Conservation (phyloP, 2,797 vertebrate species). For the Pseudochromis fuscus region DNA sequence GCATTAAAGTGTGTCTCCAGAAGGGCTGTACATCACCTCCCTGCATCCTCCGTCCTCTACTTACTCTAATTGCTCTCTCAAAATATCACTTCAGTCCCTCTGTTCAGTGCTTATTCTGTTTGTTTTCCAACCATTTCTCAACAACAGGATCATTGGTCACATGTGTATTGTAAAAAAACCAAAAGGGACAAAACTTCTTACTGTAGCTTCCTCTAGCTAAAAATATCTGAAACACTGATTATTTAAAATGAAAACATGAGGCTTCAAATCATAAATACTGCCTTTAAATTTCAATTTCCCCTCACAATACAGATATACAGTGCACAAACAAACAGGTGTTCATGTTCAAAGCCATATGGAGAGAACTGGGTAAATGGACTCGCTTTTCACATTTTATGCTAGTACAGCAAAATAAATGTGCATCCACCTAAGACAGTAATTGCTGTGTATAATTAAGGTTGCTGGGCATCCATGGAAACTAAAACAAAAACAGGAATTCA, state of each 20-base stretch:
- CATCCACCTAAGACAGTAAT: constrained; percentile 17
- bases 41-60: constrained; percentile 34
- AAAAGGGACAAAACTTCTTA: constrained; percentile 32
- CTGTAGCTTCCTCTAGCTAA: not conserved
- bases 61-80: constrained; percentile 51
- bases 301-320: constrained; percentile 3
- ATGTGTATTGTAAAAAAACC: constrained; percentile 14
- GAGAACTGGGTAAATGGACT: constrained; percentile 20
- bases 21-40: constrained; percentile 24
- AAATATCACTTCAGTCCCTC: constrained; percentile 46
- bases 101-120: constrained; percentile 29
- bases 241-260: constrained; percentile 29
- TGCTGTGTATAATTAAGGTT: constrained; percentile 51
- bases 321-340: constrained; percentile 33
- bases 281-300: constrained; percentile 12
- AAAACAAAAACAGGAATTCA: constrained; percentile 31
- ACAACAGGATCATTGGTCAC: constrained; percentile 36
- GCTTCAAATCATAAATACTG: constrained; percentile 21
- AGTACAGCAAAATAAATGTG: constrained; percentile 37
- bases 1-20: constrained; percentile 21
- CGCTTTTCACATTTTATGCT: constrained; percentile 16
- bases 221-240: constrained; percentile 14
- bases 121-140: constrained; percentile 33
- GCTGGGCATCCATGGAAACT: constrained; percentile 23
- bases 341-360: constrained; percentile 38